Percentiles rank a stretch among this genome's conserved stretches.
phyloP scores from a whole-genome alignment of 2,888 invertebrate genomes.

The Cetonia aurata region DNA sequence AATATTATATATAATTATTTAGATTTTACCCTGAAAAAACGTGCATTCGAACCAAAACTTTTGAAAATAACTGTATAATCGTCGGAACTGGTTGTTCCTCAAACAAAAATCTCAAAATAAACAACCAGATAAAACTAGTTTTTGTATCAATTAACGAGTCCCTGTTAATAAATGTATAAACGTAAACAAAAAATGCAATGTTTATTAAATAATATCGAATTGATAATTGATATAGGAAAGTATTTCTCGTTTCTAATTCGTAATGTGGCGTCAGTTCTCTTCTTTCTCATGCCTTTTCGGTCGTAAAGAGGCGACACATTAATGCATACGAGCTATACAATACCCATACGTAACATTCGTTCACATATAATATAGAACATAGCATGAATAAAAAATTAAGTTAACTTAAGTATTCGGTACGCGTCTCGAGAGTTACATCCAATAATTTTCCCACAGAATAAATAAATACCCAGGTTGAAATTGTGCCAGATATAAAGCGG shows the following conservation, averaged over 20 bases:
- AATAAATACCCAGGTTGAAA: slow-evolving; percentile 25
- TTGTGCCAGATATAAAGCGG: not conserved
- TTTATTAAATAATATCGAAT: not conserved
- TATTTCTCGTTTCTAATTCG: no score
- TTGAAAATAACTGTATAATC: no score
- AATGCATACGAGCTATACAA: slow-evolving; percentile 24
- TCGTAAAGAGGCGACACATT: no score
- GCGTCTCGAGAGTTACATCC: slow-evolving; percentile 34
- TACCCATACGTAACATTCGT: not conserved
- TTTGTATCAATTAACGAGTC: slow-evolving; percentile 59
- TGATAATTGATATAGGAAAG: no score
- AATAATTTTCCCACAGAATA: slow-evolving; percentile 44
- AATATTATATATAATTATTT: no score
- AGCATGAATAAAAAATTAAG: slow-evolving; percentile 40
- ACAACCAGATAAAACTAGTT: slow-evolving; percentile 52
- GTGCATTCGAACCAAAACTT: no score
- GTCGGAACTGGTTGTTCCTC: slow-evolving; percentile 22
- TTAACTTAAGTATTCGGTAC: slow-evolving; percentile 22
- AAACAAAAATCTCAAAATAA: slow-evolving; percentile 51
- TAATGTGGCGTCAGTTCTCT: no score
- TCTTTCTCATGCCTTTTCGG: no score
- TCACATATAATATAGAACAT: slow-evolving; percentile 43
- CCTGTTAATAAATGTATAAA: slow-evolving; percentile 60
- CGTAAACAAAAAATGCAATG: slow-evolving; percentile 47
- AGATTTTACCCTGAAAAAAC: no score